These are phyloP conservation scores for Acanthosepion pharaonis DNA, from an alignment of 2,888 invertebrate genomes.

Conservation along the genomic window DNA sequence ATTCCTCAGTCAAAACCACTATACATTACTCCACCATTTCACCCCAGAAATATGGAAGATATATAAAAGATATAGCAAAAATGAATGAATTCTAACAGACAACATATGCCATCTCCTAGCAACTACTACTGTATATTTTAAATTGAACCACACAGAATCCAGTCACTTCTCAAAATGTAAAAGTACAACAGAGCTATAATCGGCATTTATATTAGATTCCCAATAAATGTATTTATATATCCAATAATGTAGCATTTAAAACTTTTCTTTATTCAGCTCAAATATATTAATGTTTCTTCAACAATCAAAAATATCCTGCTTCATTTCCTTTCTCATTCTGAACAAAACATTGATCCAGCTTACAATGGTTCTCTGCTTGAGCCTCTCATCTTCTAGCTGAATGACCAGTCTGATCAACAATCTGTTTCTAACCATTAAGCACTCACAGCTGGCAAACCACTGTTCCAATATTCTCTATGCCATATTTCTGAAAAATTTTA, in stretches of 20 bases:
- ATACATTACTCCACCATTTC: too few relatives aligned
- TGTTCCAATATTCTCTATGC: background rate
- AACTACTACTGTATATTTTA: too few relatives aligned
- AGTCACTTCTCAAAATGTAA: too few relatives aligned
- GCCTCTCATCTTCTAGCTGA: background rate
- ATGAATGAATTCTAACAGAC: too few relatives aligned
- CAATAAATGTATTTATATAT: background rate
- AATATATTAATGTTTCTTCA: background rate
- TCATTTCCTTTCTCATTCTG: background rate
- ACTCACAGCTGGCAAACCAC: conserved; percentile 15
- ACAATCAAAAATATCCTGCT: background rate
- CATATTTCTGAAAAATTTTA: background rate
- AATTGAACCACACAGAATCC: too few relatives aligned
- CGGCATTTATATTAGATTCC: too few relatives aligned
- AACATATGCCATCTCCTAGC: too few relatives aligned
- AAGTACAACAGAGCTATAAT: too few relatives aligned
- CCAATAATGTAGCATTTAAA: background rate
- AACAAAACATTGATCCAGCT: conserved; percentile 15
- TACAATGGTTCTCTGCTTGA: conserved; percentile 1
- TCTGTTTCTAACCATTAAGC: background rate
- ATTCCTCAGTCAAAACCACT: too few relatives aligned
- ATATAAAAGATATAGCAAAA: too few relatives aligned
- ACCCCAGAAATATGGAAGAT: too few relatives aligned
- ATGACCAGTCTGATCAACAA: background rate
- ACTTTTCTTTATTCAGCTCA: background rate